Percentiles rank a stretch among this genome's conserved stretches.
Conservation (phyloP, 35 echinoderm and acorn worm species). For the Strongylocentrotus purpuratus region DNA sequence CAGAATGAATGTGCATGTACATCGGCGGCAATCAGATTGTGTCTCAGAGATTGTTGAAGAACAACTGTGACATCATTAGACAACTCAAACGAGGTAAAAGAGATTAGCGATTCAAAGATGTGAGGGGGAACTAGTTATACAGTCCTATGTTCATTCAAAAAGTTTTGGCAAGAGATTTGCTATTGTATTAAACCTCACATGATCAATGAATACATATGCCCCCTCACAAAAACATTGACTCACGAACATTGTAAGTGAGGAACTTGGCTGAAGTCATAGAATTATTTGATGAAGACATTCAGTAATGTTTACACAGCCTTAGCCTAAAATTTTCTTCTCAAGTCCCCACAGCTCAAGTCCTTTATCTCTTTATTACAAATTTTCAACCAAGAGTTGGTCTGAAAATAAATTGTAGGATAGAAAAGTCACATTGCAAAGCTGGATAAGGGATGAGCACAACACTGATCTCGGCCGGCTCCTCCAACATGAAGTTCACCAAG, state of each 20-base stretch:
- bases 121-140: background rate
- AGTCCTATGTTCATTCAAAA: background rate
- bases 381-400: background rate
- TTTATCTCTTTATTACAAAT: background rate
- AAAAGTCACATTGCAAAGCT: background rate
- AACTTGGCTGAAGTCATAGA: background rate
- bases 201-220: background rate
- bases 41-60: background rate
- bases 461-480: background rate
- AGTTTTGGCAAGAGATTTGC: background rate
- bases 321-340: background rate
- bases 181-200: background rate
- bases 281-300: background rate
- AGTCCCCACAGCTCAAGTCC: background rate
- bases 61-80: constrained; percentile 3
- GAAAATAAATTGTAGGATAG: background rate
- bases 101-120: background rate
- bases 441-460: background rate
- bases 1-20: background rate
- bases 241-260: background rate
- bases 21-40: background rate
- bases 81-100: background rate
- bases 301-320: background rate
- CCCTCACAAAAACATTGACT: background rate
- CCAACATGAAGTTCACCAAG: background rate